Base-by-base conservation (phyloP, 2,888 invertebrate species). In the Ochropleura plecta region DNA sequence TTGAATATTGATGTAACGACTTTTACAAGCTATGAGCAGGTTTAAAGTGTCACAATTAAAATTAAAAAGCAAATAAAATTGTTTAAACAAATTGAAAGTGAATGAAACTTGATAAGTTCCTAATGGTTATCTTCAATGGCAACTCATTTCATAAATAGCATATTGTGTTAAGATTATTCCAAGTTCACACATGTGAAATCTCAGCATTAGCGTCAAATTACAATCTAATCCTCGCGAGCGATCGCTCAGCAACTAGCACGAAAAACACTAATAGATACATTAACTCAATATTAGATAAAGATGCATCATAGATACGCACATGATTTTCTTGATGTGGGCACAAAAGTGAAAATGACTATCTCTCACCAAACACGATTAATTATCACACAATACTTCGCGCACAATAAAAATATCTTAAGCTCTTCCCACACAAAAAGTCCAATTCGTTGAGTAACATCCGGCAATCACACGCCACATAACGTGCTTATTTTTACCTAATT, bases 271-370 rank as follows among this genome's bases (percentile, higher is more conserved):
- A 70, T 67, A n/a, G n/a, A 78, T 63, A 69, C 72, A 86, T 82
- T 76, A 75, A 78, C 77, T 70, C 57, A 68, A 72, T 82, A 79
- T 81, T 78, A 77, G 63, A 76, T 75, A 76, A 74, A 78, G 51
- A 77, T 74, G 66, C 73, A 80, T 76, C 74, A 74, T 51, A 81
- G 81, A 82, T 85, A 88, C 84, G 65, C 75, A 88, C 90, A 88
- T 88, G 77, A 85, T 88, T 87, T 88, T 88, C 88, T 82, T 79
- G 81, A 86, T 81, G 88, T 88, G 84, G 86, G 86, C 90, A 91
- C 91, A 93, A 93, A 94, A 94, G 95, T 93, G 95, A 95, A 95
- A 95, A 93, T 92, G 65, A 90, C 84, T 92, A 94, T 94, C 92
- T 94, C 93, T 88, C 93, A 93, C 90, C 88, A n/a, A n/a, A n/a